Evolutionary conservation across 1,140 invertebrate species (phyloP), one percentile per base, ranked within the genome.

Genomic region (Metaphire vulgaris): DNA sequence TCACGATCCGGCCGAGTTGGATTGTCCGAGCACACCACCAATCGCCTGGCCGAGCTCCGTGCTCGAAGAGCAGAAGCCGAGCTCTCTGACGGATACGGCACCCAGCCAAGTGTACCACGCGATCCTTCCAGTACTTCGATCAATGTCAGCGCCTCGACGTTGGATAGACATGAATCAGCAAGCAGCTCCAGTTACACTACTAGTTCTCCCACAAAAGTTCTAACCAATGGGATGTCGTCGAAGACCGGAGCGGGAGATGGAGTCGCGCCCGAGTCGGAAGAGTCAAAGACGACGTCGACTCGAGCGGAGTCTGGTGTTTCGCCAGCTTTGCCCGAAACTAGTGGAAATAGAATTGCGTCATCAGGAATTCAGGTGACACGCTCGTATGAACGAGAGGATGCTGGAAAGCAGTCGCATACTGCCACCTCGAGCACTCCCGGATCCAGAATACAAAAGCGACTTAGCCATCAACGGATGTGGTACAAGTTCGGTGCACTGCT

Each of bases 11-110:
- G 41, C 21, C 41, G 75, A 21, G 32, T 71, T 33, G 74, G 74
- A n/a, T 32, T 75, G 66, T 75, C 74, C 30, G 74, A 75, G 15
- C 69, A 75, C 74, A 75, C 74, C 21, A 21, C 74, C 16, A 56
- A 75, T 26, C 29, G 74, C 16, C 28, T 75, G 26, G 74, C 74
- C 14, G 74, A 75, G 64, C 74, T 75, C 2, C 56, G 66, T 14
- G 74, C 74, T 30, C 56, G 74, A 26, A n/a, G 74, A 30, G 74
- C 74, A 21, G 74, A 75, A 34, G 72, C 33, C 6, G 72, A 71
- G 41, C 41, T 56, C 6, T 56, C 41, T 56, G 41, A 56, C 41
- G 41, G 41, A 6, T 56, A 31, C 15, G 68, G 68, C n/a, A 26
- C 68, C 2, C 14, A 2, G 6, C 68, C 2, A 26, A 26, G 14